Conservation (phyloP, 2,888 invertebrate species). For the Ophonus ardosiacus region DNA sequence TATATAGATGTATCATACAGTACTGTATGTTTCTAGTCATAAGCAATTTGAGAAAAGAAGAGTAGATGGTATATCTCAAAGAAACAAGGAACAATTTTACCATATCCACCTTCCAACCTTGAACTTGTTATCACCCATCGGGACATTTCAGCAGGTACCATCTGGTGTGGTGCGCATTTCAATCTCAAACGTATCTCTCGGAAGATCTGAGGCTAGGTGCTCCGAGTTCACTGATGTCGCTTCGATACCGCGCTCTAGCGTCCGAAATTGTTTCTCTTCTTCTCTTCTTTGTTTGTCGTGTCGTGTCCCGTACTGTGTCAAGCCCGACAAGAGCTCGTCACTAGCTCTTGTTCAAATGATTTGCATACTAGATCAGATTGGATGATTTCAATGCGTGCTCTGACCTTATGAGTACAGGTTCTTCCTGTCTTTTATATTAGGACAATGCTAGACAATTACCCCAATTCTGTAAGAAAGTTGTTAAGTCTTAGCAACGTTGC, state of each 20-base stretch:
- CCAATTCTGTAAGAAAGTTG: too few relatives aligned
- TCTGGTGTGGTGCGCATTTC: conserved; percentile 31
- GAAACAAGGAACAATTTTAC: neutral
- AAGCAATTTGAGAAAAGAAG: neutral
- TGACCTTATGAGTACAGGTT: conserved; percentile 47
- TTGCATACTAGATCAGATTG: conserved; percentile 44
- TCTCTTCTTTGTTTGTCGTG: conserved; percentile 31
- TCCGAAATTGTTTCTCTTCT: conserved; percentile 45
- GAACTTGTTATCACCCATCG: conserved; percentile 45
- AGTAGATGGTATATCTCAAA: neutral
- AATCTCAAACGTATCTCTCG: conserved; percentile 36
- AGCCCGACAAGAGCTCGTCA: neutral
- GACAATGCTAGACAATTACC: neutral
- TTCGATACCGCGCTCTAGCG: conserved; percentile 13
- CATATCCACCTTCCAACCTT: conserved; percentile 7
- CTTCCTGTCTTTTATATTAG: conserved; percentile 19
- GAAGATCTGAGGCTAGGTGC: conserved; percentile 16
- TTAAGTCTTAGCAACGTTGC: too few relatives aligned
- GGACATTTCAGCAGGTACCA: conserved; percentile 42
- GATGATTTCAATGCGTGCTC: conserved; percentile 23
- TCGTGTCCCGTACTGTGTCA: neutral
- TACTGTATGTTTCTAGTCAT: neutral
- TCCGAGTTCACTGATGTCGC: conserved; percentile 24
- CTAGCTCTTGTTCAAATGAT: conserved; percentile 22
- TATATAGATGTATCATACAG: too few relatives aligned